phyloP scores from a whole-genome alignment of 1,140 invertebrate genomes.

The Chymomyza costata region DNA sequence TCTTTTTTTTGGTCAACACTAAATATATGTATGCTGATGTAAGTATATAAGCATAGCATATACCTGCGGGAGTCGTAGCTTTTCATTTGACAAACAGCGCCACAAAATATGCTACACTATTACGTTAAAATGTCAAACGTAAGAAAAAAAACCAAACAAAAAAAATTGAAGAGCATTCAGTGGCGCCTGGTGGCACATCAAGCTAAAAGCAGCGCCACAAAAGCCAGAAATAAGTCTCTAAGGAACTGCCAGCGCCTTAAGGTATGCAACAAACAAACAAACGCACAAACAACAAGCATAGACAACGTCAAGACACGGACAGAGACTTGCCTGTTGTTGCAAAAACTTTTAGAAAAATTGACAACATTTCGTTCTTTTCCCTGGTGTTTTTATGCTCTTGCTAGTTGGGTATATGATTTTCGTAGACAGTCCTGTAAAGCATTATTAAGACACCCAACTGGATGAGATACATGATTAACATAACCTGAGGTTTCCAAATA shows the following conservation, averaged over 20 bases:
- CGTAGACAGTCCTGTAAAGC: not conserved
- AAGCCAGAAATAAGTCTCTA: conserved; percentile 45
- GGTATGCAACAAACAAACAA: conserved; percentile 52
- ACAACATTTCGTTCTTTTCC: conserved; percentile 8
- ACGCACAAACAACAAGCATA: conserved; percentile 10
- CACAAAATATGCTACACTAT: conserved; percentile 40
- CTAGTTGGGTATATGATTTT: not conserved
- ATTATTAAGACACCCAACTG: not conserved
- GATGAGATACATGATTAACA: no score
- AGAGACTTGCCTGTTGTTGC: not conserved
- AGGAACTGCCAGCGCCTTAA: conserved; percentile 48
- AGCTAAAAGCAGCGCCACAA: conserved; percentile 59
- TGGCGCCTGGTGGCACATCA: conserved; percentile 17
- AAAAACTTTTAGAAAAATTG: conserved; percentile 4
- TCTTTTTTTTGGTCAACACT: no score
- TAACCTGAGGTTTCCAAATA: no score
- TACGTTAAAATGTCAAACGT: not conserved
- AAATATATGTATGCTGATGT: not conserved
- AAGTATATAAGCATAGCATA: conserved; percentile 33
- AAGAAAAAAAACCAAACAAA: no score
- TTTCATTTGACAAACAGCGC: not conserved
- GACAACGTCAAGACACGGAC: conserved; percentile 6
- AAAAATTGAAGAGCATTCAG: no score
- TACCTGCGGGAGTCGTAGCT: conserved; percentile 28
- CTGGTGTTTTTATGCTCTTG: no score